Base-by-base conservation (phyloP, 2,113 vertebrate genomes). In the Oncorhynchus masou region DNA sequence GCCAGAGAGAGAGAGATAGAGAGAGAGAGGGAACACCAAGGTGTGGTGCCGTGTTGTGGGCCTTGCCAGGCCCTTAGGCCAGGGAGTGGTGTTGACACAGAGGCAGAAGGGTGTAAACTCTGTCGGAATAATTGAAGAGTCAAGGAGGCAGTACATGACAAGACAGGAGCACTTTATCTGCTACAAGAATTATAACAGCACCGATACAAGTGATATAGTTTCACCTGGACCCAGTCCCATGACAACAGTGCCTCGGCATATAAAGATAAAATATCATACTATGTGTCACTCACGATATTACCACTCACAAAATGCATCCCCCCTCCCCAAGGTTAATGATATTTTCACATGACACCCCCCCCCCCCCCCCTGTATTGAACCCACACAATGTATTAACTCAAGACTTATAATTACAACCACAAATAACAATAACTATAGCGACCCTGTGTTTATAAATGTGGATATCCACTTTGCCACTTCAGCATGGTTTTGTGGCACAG, bases 41-140 rank as follows among this genome's bases (percentile, higher is more conserved):
- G 65, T 79, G 80, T 85, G 31, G 70, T 60, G 86, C 74, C 77
- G 59, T 62, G 54, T 62, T 22, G 59, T 22, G n/a, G 24, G 24
- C 24, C 20, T 27, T 9, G 64, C 73, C 85, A 83, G 81, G 70
- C 83, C 82, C 84, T 34, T 15, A 77, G 83, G 81, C 77, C 68
- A 71, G 81, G 76, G 76, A 75, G 85, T 73, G 79, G 83, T 74
- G 74, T 81, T 77, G 79, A 79, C 78, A 68, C 74, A 51, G 51
- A 59, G 77, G 79, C 84, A 78, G 75, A 76, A 88, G 24, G 25
- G 65, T 64, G 62, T 25, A 22, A 64, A 64, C 54, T 57, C 15
- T 1, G 51, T 57, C 15, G 0, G 62, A 25, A 22, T 64, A 45
- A 45, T 64, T 64, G 22, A 22, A 25, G 22, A 62, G 59, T 62